A percentile compares a stretch with the other conserved stretches of the same genome.
phyloP scores from a whole-genome alignment of 2,888 invertebrate genomes.

The Sphecodes monilicornis region DNA sequence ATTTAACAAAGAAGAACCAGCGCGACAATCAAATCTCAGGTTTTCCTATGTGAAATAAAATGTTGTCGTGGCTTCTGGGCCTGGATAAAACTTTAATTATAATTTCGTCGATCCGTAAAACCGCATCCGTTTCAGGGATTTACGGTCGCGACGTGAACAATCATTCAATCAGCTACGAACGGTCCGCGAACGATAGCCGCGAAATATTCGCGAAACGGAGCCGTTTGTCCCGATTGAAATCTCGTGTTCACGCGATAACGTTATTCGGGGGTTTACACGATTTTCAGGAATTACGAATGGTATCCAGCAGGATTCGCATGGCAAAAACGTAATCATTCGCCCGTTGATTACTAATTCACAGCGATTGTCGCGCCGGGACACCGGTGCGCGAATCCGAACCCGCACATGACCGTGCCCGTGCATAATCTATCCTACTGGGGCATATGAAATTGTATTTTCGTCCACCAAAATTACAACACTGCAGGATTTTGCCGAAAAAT shows the following conservation, averaged over 20 bases:
- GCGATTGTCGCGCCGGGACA: conserved; percentile 3
- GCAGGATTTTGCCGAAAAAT: background rate
- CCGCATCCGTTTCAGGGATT: conserved; percentile 1
- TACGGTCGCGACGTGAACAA: background rate
- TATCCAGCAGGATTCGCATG: conserved; percentile 6
- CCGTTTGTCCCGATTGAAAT: conserved; percentile 13
- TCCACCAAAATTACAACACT: background rate
- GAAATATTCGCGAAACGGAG: conserved; percentile 7
- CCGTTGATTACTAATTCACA: conserved; percentile 22
- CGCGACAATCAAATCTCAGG: background rate
- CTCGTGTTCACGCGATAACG: conserved; percentile 5
- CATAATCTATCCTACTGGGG: background rate
- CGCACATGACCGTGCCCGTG: background rate
- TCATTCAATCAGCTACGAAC: conserved; percentile 4
- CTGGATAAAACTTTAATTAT: conserved; percentile 1
- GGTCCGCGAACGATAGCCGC: conserved; percentile 12
- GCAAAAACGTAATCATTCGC: conserved; percentile 17
- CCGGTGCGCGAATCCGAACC: background rate
- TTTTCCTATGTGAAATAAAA: background rate
- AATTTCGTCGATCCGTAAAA: background rate
- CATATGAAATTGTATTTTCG: background rate
- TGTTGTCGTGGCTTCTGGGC: background rate
- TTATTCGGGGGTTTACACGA: conserved; percentile 8
- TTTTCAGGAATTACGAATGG: conserved; percentile 8
- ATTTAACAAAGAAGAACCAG: background rate